Percentiles rank a stretch among this genome's conserved stretches.
Conservation (phyloP, 2,113 vertebrate species). For the Scalopus aquaticus region DNA sequence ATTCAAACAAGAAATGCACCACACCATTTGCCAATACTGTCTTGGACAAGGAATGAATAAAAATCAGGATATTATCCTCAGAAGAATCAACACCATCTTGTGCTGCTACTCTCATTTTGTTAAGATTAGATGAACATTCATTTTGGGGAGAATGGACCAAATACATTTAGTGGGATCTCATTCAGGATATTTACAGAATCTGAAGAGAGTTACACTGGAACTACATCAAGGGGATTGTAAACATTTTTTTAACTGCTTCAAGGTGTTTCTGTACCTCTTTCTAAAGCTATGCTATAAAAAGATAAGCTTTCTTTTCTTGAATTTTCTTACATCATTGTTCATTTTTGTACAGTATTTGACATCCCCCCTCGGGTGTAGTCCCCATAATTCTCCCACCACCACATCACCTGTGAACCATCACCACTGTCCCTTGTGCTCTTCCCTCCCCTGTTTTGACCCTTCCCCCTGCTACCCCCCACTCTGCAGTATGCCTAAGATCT, state of each 20-base stretch:
- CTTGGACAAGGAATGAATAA: conserved; percentile 19
- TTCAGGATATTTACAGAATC: neutral
- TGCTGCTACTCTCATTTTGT: neutral
- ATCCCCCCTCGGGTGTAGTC: neutral
- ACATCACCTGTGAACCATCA: no score
- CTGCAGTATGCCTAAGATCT: no score
- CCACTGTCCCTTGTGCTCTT: no score
- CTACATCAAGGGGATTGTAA: neutral
- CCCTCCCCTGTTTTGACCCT: no score
- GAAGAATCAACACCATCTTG: conserved; percentile 29
- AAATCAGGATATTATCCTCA: conserved; percentile 21
- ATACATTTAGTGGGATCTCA: neutral
- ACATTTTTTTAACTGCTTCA: neutral
- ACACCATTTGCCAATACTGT: neutral
- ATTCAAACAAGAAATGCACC: conserved; percentile 10
- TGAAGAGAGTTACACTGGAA: conserved; percentile 21
- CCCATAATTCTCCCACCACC: no score
- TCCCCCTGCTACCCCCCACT: no score
- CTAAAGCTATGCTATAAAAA: neutral
- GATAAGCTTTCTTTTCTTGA: neutral
- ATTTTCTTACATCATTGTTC: no score
- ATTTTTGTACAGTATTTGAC: no score
- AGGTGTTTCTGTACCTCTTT: conserved; percentile 5
- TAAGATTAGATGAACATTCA: conserved; percentile 1
- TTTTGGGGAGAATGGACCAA: neutral